Evolutionary conservation across 2,888 invertebrate genomes (phyloP), one percentile per base, ranked within the genome.

Genomic region (Stomorhina lunata): DNA sequence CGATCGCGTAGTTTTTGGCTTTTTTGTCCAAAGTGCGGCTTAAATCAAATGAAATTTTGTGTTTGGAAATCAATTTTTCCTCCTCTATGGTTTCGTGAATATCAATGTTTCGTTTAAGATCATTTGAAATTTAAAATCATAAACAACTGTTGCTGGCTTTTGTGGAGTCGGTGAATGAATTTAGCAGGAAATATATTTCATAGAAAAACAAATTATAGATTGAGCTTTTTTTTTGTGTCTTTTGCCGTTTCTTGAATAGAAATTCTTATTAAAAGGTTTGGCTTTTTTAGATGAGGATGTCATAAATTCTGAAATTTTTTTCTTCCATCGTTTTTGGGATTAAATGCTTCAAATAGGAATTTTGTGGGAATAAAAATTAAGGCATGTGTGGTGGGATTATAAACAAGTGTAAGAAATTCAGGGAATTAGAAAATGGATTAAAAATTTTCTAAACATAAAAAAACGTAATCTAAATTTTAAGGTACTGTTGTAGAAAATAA

Each of bases 1-100:
- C 25, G 9, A 65, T 45, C 63, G 63, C 71, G 57, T 65, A 69
- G 65, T 50, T 57, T 72, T n/a, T n/a, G n/a, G n/a, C n/a, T n/a
- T n/a, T 29, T 2, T 48, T 55, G 29, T 12, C 50, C 12, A 50
- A n/a, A n/a, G n/a, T n/a, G 86, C 89, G 89, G 89, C 88, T 88
- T 85, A 86, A 88, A 89, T 89, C 89, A 89, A 89, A 89, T 81
- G 25, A 68, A 65, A 57, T 87, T 86, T 86, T 86, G n/a, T n/a
- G 87, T 88, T 88, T 88, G 87, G 85, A 83, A 86, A 77, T 83
- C 79, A 50, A 83, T 53, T 68, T 69, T 72, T 72, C 65, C 37
- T 57, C 45, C 40, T 48, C 43, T 73, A 9, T 50, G 53, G 43
- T 27, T 22, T 71, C 7, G 15, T 72, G 53, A 75, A 80, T 82